Conservation (phyloP, 2,113 vertebrate species). For the Gavialis gangeticus region DNA sequence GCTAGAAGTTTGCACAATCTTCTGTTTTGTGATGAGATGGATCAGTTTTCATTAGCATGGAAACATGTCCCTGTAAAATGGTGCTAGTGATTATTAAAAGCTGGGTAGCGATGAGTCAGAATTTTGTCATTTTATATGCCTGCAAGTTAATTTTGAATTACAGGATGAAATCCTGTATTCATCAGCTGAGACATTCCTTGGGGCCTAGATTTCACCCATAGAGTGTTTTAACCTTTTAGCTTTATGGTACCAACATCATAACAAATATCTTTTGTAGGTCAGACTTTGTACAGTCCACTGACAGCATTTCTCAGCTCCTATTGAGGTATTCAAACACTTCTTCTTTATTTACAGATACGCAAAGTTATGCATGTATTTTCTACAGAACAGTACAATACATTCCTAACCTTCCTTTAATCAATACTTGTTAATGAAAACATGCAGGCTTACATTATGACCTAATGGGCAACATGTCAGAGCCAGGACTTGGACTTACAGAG, state of each 20-base stretch:
- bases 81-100: conserved; percentile 3
- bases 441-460: neutral
- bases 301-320: neutral
- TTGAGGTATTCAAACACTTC: neutral
- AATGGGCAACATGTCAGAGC: neutral
- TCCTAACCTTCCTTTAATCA: neutral
- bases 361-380: conserved; percentile 8
- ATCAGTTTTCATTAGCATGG: neutral
- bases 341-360: neutral
- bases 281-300: neutral
- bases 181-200: neutral
- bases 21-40: neutral
- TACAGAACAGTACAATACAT: neutral
- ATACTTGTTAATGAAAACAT: neutral
- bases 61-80: neutral
- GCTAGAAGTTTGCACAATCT: conserved; percentile 45
- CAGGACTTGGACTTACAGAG: neutral
- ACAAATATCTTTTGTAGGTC: neutral
- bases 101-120: neutral
- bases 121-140: neutral
- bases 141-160: neutral
- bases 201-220: neutral
- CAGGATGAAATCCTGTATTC: neutral
- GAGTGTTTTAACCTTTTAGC: neutral
- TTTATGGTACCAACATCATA: neutral